Base-by-base conservation (phyloP, 2,888 invertebrate genomes). In the Drosophila testacea region DNA sequence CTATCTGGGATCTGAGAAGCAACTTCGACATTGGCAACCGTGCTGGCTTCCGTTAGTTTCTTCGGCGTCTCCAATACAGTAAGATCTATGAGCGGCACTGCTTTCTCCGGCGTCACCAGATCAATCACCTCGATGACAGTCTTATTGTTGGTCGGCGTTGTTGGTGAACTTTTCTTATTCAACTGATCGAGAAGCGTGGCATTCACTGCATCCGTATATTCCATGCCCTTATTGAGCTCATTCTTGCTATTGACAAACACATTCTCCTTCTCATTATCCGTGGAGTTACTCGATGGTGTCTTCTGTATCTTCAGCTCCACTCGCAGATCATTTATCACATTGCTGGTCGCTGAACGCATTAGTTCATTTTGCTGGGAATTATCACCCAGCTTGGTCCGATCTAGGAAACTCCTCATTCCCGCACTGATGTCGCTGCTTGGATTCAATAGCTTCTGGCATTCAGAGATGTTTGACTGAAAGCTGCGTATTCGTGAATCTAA, bases 391-490 rank as follows among this genome's bases (percentile, higher is more conserved):
- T 92, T 92, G 11, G 91, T 89, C 36, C 90, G 90, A 80, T 95
- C 94, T 62, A 95, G 91, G 81, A 96, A 95, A 4, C 95, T 95
- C 89, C 95, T 95, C 95, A 95, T 95, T 48, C 94, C 94, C 0
- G 95, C 94, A 87, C 95, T 95, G 11, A 95, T 94, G 54, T 94
- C 94, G 0, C 95, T 94, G 0, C 96, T 96, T 0, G 97, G 96
- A 91, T 97, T 96, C 42, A 97, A 92, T 77, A 97, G 93, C 89
- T 97, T 97, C 88, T 98, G 98, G 89, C 97, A 96, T 90, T 97
- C 97, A 0, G 97, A 96, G 69, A 98, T 98, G 81, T 95, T 96
- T 38, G 96, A 96, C 76, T 97, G 95, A 90, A 98, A 96, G 69
- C 95, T 96, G 92, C 96, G 95, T 65, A 98, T 94, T 91, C 96